These are phyloP conservation scores for Holocentrus rufus DNA, from an alignment of 2,797 vertebrate species.

Conservation along the genomic window DNA sequence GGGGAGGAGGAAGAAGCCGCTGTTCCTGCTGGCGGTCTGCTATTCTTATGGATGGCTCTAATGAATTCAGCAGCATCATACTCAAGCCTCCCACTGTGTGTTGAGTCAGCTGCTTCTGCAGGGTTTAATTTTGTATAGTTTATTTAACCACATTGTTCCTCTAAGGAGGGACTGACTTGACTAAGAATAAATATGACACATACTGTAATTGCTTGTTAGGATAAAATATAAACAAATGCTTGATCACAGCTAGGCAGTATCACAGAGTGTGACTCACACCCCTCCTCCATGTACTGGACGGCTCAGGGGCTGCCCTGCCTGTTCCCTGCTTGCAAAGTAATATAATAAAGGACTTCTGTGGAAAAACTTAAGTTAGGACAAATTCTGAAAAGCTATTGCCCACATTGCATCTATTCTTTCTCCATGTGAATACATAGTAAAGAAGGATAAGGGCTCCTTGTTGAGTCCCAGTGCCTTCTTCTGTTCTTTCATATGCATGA, in stretches of 20 bases:
- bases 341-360: background rate
- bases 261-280: background rate
- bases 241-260: too few species aligned
- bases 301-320: background rate
- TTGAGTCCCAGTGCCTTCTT: background rate
- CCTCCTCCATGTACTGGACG: background rate
- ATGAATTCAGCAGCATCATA: too few species aligned
- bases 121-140: background rate
- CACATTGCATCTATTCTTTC: background rate
- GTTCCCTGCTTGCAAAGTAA: background rate
- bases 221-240: background rate
- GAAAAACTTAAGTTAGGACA: too few species aligned
- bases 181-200: too few species aligned
- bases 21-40: background rate
- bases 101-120: background rate
- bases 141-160: too few species aligned
- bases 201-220: background rate
- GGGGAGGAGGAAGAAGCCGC: background rate
- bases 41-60: background rate
- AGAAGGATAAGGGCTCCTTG: background rate
- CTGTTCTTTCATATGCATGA: background rate
- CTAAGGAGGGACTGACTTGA: too few species aligned
- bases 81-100: too few species aligned
- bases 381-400: too few species aligned
- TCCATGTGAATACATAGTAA: background rate